Conservation (phyloP, 2,113 vertebrate species). For the Rattus rattus region DNA sequence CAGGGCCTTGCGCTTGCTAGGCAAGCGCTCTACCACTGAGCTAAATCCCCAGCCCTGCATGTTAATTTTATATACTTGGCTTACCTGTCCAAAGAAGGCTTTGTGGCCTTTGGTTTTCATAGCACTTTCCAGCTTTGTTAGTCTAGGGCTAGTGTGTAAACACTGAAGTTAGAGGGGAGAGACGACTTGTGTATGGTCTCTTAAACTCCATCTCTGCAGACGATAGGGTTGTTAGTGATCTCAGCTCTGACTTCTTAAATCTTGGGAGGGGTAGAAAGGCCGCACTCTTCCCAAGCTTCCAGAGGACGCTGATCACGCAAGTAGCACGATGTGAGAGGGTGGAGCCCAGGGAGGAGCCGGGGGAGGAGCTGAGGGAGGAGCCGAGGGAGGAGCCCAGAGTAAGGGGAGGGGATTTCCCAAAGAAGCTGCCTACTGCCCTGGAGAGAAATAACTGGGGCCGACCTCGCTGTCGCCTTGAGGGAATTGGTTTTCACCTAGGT, state of each 20-base stretch:
- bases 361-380: neutral
- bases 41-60: too few species aligned
- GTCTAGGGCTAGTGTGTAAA: neutral
- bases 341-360: neutral
- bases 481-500: neutral
- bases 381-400: neutral
- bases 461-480: neutral
- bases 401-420: neutral
- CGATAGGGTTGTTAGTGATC: neutral
- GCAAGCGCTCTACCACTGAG: too few species aligned
- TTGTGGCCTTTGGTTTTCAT: neutral
- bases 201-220: neutral
- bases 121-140: neutral
- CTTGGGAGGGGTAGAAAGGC: neutral
- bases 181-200: neutral
- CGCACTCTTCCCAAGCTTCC: neutral
- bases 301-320: neutral
- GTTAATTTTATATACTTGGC: neutral
- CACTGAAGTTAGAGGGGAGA: neutral
- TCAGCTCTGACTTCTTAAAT: neutral
- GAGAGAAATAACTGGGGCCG: neutral
- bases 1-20: too few species aligned
- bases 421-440: neutral
- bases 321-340: neutral
- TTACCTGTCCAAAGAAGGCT: neutral